These are phyloP conservation scores for Achlya flavicornis DNA, from an alignment of 2,888 invertebrate genomes.

Conservation along the genomic window DNA sequence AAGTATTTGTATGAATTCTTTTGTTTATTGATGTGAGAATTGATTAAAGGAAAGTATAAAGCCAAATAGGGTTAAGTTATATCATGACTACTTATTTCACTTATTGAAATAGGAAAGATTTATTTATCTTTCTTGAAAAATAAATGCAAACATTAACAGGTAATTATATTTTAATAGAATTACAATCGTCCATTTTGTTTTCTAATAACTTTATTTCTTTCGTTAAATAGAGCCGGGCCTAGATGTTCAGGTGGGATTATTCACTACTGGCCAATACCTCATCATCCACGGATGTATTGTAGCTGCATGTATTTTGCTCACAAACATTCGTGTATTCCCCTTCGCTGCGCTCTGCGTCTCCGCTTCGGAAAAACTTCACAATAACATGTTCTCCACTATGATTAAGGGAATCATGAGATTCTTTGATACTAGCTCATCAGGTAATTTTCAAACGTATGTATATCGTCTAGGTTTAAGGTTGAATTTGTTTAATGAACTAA, in stretches of 20 bases:
- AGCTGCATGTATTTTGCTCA: slow-evolving; percentile 77
- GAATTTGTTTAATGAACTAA: no score
- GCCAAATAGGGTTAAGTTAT: no score
- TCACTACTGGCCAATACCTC: slow-evolving; percentile 80
- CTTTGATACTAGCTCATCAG: slow-evolving; percentile 92
- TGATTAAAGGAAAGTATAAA: no score
- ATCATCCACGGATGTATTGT: slow-evolving; percentile 86
- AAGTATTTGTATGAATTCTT: no score
- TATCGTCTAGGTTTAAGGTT: no score
- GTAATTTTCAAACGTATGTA: slow-evolving; percentile 41
- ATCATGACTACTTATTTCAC: no score
- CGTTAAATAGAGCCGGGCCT: slow-evolving; percentile 56
- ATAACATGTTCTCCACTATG: slow-evolving; percentile 86
- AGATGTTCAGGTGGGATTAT: slow-evolving; percentile 64
- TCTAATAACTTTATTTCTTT: background rate
- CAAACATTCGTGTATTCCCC: slow-evolving; percentile 85
- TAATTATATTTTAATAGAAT: no score
- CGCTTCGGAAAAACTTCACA: slow-evolving; percentile 88
- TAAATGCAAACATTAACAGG: no score
- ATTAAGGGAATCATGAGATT: slow-evolving; percentile 84
- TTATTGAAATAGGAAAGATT: no score
- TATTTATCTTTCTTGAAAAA: no score
- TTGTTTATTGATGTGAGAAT: no score
- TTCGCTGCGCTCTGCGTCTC: slow-evolving; percentile 86
- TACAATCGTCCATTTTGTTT: no score